Percentiles rank a stretch among this genome's conserved stretches.
phyloP scores from a whole-genome alignment of 2,888 invertebrate genomes.

The Alloscopus bannaensis region DNA sequence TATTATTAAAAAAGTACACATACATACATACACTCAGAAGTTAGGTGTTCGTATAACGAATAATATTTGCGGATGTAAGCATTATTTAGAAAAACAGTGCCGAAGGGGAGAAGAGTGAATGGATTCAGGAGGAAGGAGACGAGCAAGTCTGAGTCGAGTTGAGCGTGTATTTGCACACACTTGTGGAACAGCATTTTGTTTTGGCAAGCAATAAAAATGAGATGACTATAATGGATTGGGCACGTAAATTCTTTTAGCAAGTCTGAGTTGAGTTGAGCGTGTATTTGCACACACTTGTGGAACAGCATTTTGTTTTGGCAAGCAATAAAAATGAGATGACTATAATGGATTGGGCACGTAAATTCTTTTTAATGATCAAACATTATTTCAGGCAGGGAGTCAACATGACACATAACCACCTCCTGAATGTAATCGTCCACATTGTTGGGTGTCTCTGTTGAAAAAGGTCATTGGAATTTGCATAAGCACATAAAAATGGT shows the following conservation, averaged over 20 bases:
- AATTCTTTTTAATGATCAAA: slow-evolving; percentile 38
- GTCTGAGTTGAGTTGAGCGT: no score
- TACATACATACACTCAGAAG: neutral
- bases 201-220: slow-evolving; percentile 42
- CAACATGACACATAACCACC: no score
- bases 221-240: slow-evolving; percentile 2
- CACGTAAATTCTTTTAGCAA: slow-evolving; percentile 15
- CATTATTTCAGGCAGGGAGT: no score
- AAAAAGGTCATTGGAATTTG: slow-evolving; percentile 42
- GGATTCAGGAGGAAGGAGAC: neutral
- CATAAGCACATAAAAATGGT: slow-evolving; percentile 19
- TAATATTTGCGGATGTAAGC: neutral
- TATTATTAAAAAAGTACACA: slow-evolving; percentile 32
- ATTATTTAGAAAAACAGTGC: slow-evolving; percentile 28
- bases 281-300: no score
- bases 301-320: no score
- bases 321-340: slow-evolving; percentile 41
- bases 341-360: neutral
- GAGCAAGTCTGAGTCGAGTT: no score
- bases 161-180: no score
- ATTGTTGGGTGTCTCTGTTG: no score
- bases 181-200: no score
- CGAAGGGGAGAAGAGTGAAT: slow-evolving; percentile 34
- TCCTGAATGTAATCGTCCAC: no score
- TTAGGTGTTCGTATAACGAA: neutral